Percentiles rank a stretch among this genome's conserved stretches.
Conservation (phyloP, 2,113 vertebrate species). For the Leptodactylus fuscus region DNA sequence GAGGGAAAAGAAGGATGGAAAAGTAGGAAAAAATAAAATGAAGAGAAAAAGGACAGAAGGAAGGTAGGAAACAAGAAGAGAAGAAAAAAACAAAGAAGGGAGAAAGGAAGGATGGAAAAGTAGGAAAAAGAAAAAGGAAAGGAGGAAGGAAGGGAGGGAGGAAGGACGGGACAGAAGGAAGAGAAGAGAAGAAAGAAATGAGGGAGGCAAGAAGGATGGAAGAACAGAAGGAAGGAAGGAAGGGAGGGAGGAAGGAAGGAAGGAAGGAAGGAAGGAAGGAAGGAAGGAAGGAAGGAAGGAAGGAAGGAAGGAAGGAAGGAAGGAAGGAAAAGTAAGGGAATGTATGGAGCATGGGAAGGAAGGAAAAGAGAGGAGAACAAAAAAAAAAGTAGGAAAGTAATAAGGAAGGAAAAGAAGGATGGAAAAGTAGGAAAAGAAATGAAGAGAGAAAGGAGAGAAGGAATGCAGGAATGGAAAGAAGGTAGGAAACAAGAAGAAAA, state of each 20-base stretch:
- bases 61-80: too few species aligned
- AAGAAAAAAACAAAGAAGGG: neutral
- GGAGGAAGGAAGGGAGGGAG: neutral
- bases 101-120: neutral
- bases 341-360: neutral
- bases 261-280: neutral
- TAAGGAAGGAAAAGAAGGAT: neutral
- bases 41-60: neutral
- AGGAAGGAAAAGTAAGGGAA: too few species aligned
- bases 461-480: neutral
- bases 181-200: neutral
- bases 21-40: too few species aligned
- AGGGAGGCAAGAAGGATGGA: neutral
- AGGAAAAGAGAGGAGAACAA: neutral
- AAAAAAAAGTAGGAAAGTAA: neutral
- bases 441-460: neutral
- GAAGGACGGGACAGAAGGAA: neutral
- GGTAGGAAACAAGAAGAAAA: neutral
- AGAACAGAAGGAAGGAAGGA: neutral
- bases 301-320: neutral
- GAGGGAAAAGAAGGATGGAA: neutral
- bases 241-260: neutral
- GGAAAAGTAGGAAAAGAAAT: neutral
- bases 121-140: neutral
- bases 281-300: neutral